phyloP scores from a whole-genome alignment of 2,888 invertebrate genomes.

The Aradus depressus region DNA sequence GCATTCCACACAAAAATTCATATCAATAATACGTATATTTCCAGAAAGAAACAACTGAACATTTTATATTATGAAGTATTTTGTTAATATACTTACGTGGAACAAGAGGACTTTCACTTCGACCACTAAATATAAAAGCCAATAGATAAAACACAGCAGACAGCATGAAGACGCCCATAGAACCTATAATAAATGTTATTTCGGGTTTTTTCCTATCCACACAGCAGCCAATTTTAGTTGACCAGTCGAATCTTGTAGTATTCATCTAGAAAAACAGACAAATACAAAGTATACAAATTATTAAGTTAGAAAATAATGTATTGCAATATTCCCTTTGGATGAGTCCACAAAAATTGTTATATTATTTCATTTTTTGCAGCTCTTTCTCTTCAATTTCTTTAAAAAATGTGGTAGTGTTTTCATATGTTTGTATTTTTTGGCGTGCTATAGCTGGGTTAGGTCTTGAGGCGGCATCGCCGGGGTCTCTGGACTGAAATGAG shows the following conservation, averaged over 20 bases:
- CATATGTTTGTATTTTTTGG: too few relatives aligned
- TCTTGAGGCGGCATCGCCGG: too few relatives aligned
- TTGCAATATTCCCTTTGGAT: not conserved
- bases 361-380: too few relatives aligned
- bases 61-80: too few relatives aligned
- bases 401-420: too few relatives aligned
- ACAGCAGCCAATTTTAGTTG: constrained; percentile 46
- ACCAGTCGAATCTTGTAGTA: constrained; percentile 51
- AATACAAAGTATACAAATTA: not conserved
- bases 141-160: constrained; percentile 48
- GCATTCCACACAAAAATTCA: too few relatives aligned
- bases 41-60: too few relatives aligned
- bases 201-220: constrained; percentile 45
- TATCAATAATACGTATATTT: too few relatives aligned
- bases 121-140: constrained; percentile 33
- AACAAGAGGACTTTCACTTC: constrained; percentile 19
- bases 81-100: constrained; percentile 21
- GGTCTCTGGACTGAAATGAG: too few relatives aligned
- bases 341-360: not conserved
- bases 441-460: too few relatives aligned
- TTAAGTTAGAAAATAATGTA: not conserved
- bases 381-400: too few relatives aligned
- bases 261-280: constrained; percentile 47
- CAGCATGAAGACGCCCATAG: constrained; percentile 42
- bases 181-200: constrained; percentile 44